Conservation (phyloP, 2,888 invertebrate species). For the Drosophila imparisetae region DNA sequence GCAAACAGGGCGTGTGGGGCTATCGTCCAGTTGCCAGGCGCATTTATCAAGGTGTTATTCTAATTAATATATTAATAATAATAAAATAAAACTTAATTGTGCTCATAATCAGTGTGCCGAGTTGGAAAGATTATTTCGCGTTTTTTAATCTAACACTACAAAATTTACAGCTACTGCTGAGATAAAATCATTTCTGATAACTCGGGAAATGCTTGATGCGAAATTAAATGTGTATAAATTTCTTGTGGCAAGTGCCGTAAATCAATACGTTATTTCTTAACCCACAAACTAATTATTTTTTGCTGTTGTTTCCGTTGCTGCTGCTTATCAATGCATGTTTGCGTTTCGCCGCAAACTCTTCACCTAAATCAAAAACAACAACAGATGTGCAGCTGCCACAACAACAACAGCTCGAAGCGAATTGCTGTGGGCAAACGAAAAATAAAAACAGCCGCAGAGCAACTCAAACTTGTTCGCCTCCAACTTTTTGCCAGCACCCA, state of each 20-base stretch:
- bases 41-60: constrained; percentile 78
- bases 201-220: constrained; percentile 35
- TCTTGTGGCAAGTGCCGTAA: constrained; percentile 12
- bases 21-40: constrained; percentile 77
- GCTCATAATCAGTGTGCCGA: constrained; percentile 30
- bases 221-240: constrained; percentile 15
- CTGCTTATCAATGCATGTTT: constrained; percentile 47
- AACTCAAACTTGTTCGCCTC: constrained; percentile 36
- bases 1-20: constrained; percentile 83
- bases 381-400: background rate
- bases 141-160: constrained; percentile 45
- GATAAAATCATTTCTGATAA: constrained; percentile 59
- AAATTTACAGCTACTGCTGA: constrained; percentile 48
- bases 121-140: constrained; percentile 40
- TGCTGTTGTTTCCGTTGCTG: constrained; percentile 12
- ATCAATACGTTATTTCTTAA: constrained; percentile 8
- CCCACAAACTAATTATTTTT: background rate
- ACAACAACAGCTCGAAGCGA: constrained; percentile 29
- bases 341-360: constrained; percentile 48
- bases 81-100: constrained; percentile 34
- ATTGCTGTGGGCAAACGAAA: constrained; percentile 46
- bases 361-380: constrained; percentile 29
- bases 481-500: constrained; percentile 21
- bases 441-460: constrained; percentile 20
- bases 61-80: constrained; percentile 8